Percentiles rank a stretch among this genome's conserved stretches.
Conservation (phyloP, 2,113 vertebrate genomes). For the Etia nguti region DNA sequence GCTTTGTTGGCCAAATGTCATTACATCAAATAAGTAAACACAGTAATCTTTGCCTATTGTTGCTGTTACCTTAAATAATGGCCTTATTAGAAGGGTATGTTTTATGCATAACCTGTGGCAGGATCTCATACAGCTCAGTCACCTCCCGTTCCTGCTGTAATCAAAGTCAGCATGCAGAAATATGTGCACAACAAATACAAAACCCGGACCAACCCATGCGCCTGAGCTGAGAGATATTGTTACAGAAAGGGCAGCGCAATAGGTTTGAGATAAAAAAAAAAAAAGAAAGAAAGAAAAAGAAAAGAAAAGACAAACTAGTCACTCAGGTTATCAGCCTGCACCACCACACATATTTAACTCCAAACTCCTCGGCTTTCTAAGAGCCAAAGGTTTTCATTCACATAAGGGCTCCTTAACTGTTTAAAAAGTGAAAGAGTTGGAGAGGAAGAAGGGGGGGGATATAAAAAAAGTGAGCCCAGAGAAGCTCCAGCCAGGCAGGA, state of each 20-base stretch:
- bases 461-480: neutral
- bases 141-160: conserved; percentile 2
- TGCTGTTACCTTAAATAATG: conserved; percentile 1
- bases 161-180: conserved; percentile 19
- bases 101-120: neutral
- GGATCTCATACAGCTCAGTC: neutral
- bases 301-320: conserved; percentile 25
- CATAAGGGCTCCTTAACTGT: neutral
- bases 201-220: conserved; percentile 10
- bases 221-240: conserved; percentile 9
- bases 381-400: neutral
- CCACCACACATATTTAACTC: neutral
- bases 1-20: neutral
- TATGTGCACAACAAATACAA: conserved; percentile 42
- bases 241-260: neutral
- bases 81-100: neutral
- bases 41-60: neutral
- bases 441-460: neutral
- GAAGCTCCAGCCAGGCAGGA: neutral
- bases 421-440: neutral
- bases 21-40: neutral
- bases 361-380: neutral
- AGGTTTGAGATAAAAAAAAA: conserved; percentile 1
- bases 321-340: conserved; percentile 36
- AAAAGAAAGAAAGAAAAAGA: neutral